Evolutionary conservation across 2,797 vertebrate species (phyloP), one percentile per base, ranked within the genome.

Genomic region (Sebastes taczanowskii): DNA sequence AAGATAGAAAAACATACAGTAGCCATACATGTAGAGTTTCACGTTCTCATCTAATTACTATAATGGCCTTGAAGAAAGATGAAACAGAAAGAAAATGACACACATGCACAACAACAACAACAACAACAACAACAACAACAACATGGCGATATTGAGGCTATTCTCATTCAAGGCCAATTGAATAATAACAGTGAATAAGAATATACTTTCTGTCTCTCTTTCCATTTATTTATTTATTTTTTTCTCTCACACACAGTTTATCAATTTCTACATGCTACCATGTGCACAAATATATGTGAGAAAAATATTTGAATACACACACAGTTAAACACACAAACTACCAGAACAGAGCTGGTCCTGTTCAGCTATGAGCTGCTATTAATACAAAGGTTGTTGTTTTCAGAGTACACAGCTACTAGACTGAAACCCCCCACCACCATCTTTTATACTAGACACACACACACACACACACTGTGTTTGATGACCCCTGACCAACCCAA

Each of bases 401-500:
- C 29, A 75, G 30, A 71, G 63, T 16, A 35, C n/a, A 76, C 55
- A 78, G 68, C 38, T 74, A 46, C 60, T 53, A 70, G 18, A 82
- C 27, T 77, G 42, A 27, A 86, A 61, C 53, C 56, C 29, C 6
- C 22, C 23, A 7, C 23, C 55, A 32, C 22, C 61, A 42, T 25
- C 35, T 27, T 18, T 11, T 20, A 58, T 27, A 52, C 22, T 11
- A 60, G 0, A 14, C 35, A 38, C 22, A 58, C 68, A 76, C 13
- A 42, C 35, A 6, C 35, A 60, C 42, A 56, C 64, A 71, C 9
- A 27, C 59, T 56, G n/a, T 38, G 82, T 80, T 61, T 80, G 63
- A 83, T 42, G 63, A 78, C 60, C 72, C 49, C 74, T 74, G 13
- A 82, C 79, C 60, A 71, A 59, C 65, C 58, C 30, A 88, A 86